phyloP scores from a whole-genome alignment of 2,797 vertebrate genomes.

The Phyllotis vaccarum region DNA sequence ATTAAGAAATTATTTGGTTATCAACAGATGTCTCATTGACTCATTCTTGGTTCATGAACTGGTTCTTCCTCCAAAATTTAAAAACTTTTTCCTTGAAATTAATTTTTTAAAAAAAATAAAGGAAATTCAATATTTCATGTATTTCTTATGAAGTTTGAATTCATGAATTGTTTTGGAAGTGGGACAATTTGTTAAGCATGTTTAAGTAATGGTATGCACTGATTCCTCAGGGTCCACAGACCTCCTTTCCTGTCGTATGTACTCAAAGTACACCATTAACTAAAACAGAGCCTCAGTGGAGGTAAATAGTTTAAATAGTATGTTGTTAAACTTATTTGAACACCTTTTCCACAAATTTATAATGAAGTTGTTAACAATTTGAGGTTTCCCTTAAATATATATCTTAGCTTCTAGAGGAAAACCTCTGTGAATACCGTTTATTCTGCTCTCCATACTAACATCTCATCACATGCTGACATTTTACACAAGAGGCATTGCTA shows the following conservation, averaged over 20 bases:
- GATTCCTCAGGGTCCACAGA: slow-evolving; percentile 11
- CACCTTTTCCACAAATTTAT: not conserved
- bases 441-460: not conserved
- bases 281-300: slow-evolving; percentile 26
- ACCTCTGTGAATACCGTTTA: not conserved
- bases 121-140: not conserved
- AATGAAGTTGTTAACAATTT: slow-evolving; percentile 51
- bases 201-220: slow-evolving; percentile 8
- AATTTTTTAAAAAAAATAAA: not conserved
- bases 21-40: not conserved
- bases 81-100: slow-evolving; percentile 17
- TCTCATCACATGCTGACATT: not conserved
- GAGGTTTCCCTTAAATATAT: slow-evolving; percentile 7
- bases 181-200: not conserved
- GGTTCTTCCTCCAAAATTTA: slow-evolving; percentile 12
- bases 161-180: slow-evolving; percentile 48
- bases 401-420: not conserved
- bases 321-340: slow-evolving; percentile 46
- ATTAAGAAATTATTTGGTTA: not conserved
- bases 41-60: not conserved
- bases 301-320: not conserved
- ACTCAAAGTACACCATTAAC: slow-evolving; percentile 11
- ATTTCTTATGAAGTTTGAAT: slow-evolving; percentile 25
- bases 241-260: not conserved
- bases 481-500: not conserved